These are phyloP conservation scores for Whitmania pigra DNA, from an alignment of 1,140 invertebrate species.

Conservation along the genomic window DNA sequence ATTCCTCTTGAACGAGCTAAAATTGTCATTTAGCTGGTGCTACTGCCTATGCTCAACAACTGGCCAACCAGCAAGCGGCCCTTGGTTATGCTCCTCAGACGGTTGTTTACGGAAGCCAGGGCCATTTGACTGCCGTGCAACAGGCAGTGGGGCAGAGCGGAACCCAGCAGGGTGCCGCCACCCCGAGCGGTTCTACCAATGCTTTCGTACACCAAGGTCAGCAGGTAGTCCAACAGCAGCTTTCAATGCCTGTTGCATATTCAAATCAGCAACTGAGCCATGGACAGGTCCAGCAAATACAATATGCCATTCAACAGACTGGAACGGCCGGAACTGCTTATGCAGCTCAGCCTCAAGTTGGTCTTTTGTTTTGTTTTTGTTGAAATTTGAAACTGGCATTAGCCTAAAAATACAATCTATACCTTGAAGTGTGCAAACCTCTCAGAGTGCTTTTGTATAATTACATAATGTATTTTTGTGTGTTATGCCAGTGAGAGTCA, in stretches of 20 bases:
- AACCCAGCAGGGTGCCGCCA: neutral
- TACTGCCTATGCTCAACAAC: conserved; percentile 2
- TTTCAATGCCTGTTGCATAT: neutral
- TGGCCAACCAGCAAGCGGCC: neutral
- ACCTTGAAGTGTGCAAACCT: too few species aligned
- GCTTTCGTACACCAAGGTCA: neutral
- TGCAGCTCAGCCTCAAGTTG: neutral
- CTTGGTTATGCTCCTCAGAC: neutral
- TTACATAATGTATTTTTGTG: neutral
- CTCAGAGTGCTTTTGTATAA: too few species aligned
- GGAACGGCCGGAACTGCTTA: neutral
- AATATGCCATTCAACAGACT: conserved; percentile 7
- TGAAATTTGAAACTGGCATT: too few species aligned
- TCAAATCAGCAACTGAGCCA: neutral
- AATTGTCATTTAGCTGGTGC: neutral
- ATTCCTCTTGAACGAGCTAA: neutral
- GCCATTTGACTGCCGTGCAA: neutral
- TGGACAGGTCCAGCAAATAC: neutral
- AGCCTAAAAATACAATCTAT: too few species aligned
- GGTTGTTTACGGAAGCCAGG: conserved; percentile 9
- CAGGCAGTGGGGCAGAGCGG: neutral
- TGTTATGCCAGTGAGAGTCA: neutral
- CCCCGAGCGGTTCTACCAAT: neutral
- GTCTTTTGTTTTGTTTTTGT: conserved; percentile 5
- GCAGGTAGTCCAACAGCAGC: conserved; percentile 1